A percentile compares a stretch with the other conserved stretches of the same genome.
These are phyloP conservation scores for Chiloscyllium punctatum DNA, from an alignment of 2,797 vertebrate species.

Conservation along the genomic window DNA sequence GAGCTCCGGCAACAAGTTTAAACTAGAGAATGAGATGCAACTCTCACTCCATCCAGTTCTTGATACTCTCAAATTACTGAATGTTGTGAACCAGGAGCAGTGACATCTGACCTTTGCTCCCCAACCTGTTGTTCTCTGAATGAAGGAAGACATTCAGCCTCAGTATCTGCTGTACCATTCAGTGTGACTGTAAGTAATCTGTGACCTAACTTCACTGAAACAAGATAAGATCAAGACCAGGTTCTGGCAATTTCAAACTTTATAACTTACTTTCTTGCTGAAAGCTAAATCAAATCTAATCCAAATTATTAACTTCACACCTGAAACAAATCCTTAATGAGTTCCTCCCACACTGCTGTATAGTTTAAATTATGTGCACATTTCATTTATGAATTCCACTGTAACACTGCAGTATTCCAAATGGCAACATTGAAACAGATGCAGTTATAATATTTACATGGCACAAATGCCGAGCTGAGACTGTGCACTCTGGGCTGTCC, in stretches of 20 bases:
- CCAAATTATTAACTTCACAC: neutral
- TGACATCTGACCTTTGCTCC: no score
- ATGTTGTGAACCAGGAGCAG: no score
- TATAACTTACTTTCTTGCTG: neutral
- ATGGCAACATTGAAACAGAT: neutral
- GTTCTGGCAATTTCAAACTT: neutral
- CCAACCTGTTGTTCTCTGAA: no score
- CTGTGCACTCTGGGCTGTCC: neutral
- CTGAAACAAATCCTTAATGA: neutral
- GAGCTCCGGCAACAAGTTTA: no score
- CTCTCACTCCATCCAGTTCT: no score
- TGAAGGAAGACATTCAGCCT: neutral
- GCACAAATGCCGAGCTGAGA: neutral
- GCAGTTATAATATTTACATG: neutral
- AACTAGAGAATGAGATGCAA: no score
- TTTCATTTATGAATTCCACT: neutral
- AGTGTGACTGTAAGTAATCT: no score
- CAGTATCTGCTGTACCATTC: no score
- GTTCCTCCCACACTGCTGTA: neutral
- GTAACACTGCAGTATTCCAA: neutral
- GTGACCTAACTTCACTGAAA: neutral
- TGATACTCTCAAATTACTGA: no score
- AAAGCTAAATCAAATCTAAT: neutral
- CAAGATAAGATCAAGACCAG: neutral
- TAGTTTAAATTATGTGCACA: neutral